Conservation (phyloP, 1,140 invertebrate species). For the Tetranychus urticae region DNA sequence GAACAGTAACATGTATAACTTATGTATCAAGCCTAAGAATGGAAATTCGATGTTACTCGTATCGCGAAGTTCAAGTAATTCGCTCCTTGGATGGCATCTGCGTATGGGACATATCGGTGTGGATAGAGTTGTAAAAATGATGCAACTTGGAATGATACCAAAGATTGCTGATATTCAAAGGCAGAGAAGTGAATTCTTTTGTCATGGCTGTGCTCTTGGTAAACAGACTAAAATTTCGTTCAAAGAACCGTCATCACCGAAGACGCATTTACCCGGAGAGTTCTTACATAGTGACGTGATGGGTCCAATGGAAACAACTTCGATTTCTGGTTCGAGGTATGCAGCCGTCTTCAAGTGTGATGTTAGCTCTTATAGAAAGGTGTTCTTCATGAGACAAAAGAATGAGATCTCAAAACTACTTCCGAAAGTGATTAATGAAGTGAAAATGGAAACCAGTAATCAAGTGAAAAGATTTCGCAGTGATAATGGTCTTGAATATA, state of each 20-base stretch:
- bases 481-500: constrained; percentile 4
- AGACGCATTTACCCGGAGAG: background rate
- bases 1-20: background rate
- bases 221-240: background rate
- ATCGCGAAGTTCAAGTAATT: background rate
- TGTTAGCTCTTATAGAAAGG: background rate
- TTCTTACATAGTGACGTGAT: background rate
- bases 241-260: background rate
- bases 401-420: background rate
- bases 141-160: background rate
- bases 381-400: background rate
- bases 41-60: no score
- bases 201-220: background rate
- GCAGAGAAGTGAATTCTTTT: background rate
- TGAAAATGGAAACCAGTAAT: background rate
- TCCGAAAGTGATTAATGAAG: background rate
- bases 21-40: background rate
- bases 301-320: background rate
- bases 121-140: background rate
- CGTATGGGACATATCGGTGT: background rate
- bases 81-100: background rate
- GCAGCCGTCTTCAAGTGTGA: background rate
- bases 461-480: background rate
- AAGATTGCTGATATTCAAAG: background rate
- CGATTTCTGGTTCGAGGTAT: background rate